Conservation (phyloP, 2,797 vertebrate genomes). For the Catostomus latipinnis region DNA sequence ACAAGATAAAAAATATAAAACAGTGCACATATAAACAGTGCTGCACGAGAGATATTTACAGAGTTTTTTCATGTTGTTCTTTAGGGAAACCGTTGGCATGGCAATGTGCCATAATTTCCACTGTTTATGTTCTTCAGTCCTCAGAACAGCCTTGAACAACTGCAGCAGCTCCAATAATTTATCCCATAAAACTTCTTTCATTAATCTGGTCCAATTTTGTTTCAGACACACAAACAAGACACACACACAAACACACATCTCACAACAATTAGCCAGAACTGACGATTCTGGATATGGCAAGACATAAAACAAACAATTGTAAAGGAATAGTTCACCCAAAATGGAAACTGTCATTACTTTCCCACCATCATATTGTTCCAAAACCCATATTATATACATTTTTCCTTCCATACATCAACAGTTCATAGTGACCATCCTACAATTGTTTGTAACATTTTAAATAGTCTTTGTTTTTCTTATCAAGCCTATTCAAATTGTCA, state of each 20-base stretch:
- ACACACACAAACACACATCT: not conserved
- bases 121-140: conserved; percentile 14
- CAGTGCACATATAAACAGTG: conserved; percentile 62
- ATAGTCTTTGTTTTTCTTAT: no score
- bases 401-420: no score
- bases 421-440: no score
- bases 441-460: no score
- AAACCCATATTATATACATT: no score
- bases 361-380: no score
- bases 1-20: conserved; percentile 71
- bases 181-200: not conserved
- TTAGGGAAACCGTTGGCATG: conserved; percentile 22
- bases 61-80: conserved; percentile 20
- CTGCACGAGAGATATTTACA: conserved; percentile 48
- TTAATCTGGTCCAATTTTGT: not conserved
- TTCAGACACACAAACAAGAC: not conserved
- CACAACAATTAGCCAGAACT: not conserved
- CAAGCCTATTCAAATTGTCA: no score
- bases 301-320: not conserved
- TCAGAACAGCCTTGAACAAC: not conserved
- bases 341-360: no score
- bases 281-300: conserved; percentile 25
- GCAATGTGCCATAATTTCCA: not conserved
- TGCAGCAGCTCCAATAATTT: not conserved
- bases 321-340: no score